Evolutionary conservation across 2,888 invertebrate species (phyloP).

Genomic region (Apantesis nais): DNA sequence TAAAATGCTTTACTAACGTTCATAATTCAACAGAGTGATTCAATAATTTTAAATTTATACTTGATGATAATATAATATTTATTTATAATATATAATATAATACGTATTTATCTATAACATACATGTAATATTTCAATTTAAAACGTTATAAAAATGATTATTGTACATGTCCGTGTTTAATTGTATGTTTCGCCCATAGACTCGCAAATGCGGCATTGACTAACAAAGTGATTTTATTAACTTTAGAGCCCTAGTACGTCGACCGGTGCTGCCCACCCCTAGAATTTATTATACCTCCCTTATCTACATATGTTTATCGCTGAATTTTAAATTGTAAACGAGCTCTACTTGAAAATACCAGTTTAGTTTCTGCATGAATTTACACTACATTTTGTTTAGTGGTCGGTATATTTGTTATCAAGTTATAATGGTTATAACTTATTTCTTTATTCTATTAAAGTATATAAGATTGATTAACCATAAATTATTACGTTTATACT

Average conservation of each 20-base stretch:
- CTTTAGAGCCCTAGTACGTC: constrained; percentile 53
- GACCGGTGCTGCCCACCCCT: constrained; percentile 56
- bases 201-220: constrained; percentile 57
- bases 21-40: constrained; percentile 18
- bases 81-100: constrained; percentile 20
- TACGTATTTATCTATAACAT: no score
- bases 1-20: constrained; percentile 24
- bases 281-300: constrained; percentile 73
- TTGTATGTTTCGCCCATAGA: constrained; percentile 25
- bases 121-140: constrained; percentile 18
- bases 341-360: constrained; percentile 68
- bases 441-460: constrained; percentile 35
- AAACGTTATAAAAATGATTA: constrained; percentile 32
- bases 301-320: constrained; percentile 81
- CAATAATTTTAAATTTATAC: constrained; percentile 23
- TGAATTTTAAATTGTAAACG: constrained; percentile 82
- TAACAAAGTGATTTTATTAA: constrained; percentile 74
- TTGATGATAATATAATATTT: constrained; percentile 18
- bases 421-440: constrained; percentile 36
- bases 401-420: constrained; percentile 42
- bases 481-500: constrained; percentile 17
- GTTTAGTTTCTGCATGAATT: constrained; percentile 61
- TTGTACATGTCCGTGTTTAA: constrained; percentile 1
- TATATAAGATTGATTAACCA: constrained; percentile 14
- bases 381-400: constrained; percentile 56